Percentiles rank a stretch among this genome's conserved stretches.
These are phyloP conservation scores for Rhinoderma darwinii DNA, from an alignment of 2,113 vertebrate species.

Conservation along the genomic window DNA sequence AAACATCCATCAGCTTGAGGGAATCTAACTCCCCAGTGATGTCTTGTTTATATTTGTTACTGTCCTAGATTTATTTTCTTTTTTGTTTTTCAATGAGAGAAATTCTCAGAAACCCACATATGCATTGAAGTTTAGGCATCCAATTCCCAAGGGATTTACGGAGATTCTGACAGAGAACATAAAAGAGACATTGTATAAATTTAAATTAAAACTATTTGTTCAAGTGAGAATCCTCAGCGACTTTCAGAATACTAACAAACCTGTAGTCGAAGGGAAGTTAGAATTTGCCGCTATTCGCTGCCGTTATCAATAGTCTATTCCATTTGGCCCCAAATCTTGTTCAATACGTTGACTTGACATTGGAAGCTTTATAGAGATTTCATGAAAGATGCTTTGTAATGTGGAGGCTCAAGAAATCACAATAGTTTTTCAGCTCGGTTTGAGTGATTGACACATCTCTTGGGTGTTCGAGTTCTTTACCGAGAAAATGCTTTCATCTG, in stretches of 20 bases:
- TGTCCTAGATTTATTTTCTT: constrained; percentile 18
- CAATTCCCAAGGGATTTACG: neutral
- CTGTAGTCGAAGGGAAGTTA: neutral
- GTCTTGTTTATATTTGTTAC: neutral
- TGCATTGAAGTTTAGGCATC: constrained; percentile 11
- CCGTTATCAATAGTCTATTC: neutral
- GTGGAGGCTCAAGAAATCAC: constrained; percentile 5
- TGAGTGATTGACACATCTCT: constrained; percentile 22
- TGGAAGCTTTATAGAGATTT: neutral
- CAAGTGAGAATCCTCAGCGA: neutral
- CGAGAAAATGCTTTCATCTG: constrained; percentile 21
- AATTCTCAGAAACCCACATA: neutral
- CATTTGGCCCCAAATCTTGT: neutral
- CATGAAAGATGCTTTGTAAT: constrained; percentile 10
- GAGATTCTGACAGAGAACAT: neutral
- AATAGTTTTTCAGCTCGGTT: neutral
- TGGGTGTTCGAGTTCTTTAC: constrained; percentile 26
- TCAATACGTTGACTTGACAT: constrained; percentile 6
- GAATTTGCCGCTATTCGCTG: neutral
- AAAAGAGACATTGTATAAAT: constrained; percentile 21
- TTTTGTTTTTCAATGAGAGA: neutral
- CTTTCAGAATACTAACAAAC: neutral
- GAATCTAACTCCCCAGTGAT: neutral
- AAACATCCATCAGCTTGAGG: neutral
- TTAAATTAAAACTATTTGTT: constrained; percentile 16